Conservation (phyloP, 2,113 vertebrate genomes). For the Psammodynastes pulverulentus region DNA sequence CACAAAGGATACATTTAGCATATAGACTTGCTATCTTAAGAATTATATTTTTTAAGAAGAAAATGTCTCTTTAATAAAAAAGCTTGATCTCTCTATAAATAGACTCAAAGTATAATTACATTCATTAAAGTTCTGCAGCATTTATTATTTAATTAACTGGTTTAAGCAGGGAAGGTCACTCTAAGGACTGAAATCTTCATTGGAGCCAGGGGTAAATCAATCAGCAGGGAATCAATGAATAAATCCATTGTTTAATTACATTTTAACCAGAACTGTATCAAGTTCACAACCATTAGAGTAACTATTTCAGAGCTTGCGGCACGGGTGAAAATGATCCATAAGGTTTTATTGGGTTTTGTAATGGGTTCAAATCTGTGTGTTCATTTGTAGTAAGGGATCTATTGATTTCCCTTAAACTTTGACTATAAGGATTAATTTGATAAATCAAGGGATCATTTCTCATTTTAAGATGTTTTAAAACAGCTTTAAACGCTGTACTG, state of each 20-base stretch:
- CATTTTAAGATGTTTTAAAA: neutral
- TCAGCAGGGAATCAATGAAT: neutral
- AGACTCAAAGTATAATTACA: neutral
- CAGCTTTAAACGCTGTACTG: neutral
- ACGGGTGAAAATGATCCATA: neutral
- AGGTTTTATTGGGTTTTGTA: neutral
- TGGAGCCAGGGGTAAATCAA: neutral
- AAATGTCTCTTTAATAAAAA: neutral
- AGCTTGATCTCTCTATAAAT: neutral
- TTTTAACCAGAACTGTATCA: neutral
- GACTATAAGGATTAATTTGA: neutral
- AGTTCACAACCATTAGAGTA: neutral
- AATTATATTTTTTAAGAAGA: rapidly evolving
- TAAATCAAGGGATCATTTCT: neutral
- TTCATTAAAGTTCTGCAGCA: neutral
- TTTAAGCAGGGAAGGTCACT: neutral
- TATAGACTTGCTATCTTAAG: too few relatives aligned
- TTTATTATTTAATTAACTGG: conserved; percentile 6
- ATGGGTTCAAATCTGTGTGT: neutral
- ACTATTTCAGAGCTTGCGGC: neutral
- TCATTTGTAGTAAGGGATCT: neutral
- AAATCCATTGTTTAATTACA: neutral
- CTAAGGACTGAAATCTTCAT: neutral
- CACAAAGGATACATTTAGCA: neutral
- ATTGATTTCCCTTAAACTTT: conserved; percentile 8